Base-by-base conservation (phyloP, 2,113 vertebrate species). In the Bucco capensis region DNA sequence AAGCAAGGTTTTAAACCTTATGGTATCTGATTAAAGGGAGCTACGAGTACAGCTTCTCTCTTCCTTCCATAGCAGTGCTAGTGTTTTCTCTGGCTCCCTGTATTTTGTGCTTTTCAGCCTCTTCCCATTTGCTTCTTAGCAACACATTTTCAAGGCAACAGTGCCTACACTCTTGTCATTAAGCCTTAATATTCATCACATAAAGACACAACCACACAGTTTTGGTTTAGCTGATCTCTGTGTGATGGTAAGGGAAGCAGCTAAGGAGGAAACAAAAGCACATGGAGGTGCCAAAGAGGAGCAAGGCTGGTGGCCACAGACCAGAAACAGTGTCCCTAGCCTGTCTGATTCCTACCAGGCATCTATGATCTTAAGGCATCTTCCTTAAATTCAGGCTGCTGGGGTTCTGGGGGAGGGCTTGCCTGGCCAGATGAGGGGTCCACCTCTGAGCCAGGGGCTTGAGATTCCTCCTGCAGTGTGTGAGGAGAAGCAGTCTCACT, bases 101-200 rank as follows among this genome's bases (percentile, higher is more conserved):
- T 64, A 61, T 89, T 74, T 91, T 84, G 67, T 57, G 51, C 51
- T 86, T 69, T 88, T 62, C 61, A 74, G 33, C 25, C 37, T 90
- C 64, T 92, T 75, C n/a, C n/a, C 35, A 22, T 75, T 75, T 83
- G 67, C 88, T 78, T 88, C 85, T 93, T 93, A 92, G 93, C 76
- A 91, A 88, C 53, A 51, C 30, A 49, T 91, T 83, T 92, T 91
- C 72, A 92, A 92, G 69, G 86, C 14, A 71, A 77, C 61, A 67
- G 40, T 62, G 57, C 60, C 57, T 62, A 50, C 64, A 44, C n/a
- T 80, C 85, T 25, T 86, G 88, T 88, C 51, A 80, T 70, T 87
- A 56, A 61, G 19, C 42, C 64, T 91, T 71, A 54, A 31, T 71
- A 72, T 79, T 72, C 33, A 8, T 24, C 3, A 1, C 30, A 30